Percentiles rank a stretch among this genome's conserved stretches.
Evolutionary conservation across 1,140 invertebrate genomes (phyloP).

Genomic region (Fopius arisanus): DNA sequence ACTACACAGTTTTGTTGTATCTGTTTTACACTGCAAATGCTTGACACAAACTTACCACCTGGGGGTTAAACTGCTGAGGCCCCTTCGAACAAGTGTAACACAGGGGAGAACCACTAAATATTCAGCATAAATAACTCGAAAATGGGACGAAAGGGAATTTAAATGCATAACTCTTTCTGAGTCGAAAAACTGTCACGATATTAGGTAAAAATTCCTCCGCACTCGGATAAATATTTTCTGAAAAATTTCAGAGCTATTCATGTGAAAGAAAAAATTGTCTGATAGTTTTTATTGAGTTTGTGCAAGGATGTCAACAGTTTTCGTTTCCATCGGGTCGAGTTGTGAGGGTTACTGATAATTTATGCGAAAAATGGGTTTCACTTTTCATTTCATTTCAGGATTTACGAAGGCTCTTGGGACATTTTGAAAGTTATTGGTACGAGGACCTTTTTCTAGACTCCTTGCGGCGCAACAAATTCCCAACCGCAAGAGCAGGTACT

Average conservation of each 20-base stretch:
- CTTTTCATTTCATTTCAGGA: background rate
- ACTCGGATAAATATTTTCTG: too few relatives aligned
- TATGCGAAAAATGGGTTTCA: background rate
- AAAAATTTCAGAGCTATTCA: too few relatives aligned
- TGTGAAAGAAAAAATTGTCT: too few relatives aligned
- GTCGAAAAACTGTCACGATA: background rate
- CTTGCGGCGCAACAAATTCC: background rate
- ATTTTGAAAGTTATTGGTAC: background rate
- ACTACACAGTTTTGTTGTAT: constrained; percentile 6
- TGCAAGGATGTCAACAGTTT: too few relatives aligned
- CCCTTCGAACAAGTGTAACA: background rate
- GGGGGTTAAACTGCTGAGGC: background rate
- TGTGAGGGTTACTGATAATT: too few relatives aligned
- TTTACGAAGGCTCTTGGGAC: background rate
- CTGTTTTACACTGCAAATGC: constrained; percentile 6
- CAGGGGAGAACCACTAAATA: background rate
- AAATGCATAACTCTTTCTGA: background rate
- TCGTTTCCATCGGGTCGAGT: too few relatives aligned
- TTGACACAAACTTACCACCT: constrained; percentile 9
- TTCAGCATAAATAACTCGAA: background rate
- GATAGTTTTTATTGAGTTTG: too few relatives aligned
- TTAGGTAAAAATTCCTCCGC: background rate
- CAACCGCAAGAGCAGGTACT: constrained; percentile 5
- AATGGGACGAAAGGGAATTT: background rate
- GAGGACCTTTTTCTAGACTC: background rate